Conservation (phyloP, 2,797 vertebrate species). For the Urocyon cinereoargenteus region DNA sequence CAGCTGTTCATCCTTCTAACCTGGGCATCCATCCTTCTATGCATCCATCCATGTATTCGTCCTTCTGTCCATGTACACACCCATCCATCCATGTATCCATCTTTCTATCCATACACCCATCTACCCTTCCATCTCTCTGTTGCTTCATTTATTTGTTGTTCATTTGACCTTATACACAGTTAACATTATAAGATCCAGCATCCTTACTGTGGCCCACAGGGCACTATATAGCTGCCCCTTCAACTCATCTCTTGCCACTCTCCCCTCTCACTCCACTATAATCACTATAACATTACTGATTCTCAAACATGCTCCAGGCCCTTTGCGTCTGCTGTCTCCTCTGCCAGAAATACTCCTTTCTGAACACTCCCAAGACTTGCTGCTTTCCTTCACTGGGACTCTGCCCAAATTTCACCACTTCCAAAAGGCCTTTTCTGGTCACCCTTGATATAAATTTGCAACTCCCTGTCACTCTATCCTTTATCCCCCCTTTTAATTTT, state of each 20-base stretch:
- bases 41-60: accelerated
- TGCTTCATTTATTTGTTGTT: not conserved
- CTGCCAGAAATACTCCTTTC: not conserved
- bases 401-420: not conserved
- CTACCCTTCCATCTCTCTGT: not conserved
- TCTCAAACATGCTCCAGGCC: not conserved
- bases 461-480: not conserved
- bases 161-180: not conserved
- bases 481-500: not conserved
- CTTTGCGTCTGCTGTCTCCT: not conserved
- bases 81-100: accelerated
- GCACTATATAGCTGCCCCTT: not conserved
- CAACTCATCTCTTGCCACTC: accelerated
- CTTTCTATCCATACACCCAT: not conserved
- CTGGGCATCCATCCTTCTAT: not conserved
- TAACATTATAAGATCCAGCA: not conserved
- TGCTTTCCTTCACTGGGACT: not conserved
- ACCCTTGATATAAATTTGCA: not conserved
- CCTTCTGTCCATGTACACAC: not conserved
- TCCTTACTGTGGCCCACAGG: accelerated
- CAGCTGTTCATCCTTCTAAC: too few species aligned
- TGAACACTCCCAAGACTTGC: accelerated
- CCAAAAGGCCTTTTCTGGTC: not conserved
- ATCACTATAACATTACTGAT: not conserved
- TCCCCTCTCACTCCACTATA: not conserved